Percentiles rank a stretch among this genome's conserved stretches.
These are phyloP conservation scores for Aplysina aerophoba DNA, from an alignment of 37 sponge, comb jelly and placozoan genomes.

Conservation along the genomic window DNA sequence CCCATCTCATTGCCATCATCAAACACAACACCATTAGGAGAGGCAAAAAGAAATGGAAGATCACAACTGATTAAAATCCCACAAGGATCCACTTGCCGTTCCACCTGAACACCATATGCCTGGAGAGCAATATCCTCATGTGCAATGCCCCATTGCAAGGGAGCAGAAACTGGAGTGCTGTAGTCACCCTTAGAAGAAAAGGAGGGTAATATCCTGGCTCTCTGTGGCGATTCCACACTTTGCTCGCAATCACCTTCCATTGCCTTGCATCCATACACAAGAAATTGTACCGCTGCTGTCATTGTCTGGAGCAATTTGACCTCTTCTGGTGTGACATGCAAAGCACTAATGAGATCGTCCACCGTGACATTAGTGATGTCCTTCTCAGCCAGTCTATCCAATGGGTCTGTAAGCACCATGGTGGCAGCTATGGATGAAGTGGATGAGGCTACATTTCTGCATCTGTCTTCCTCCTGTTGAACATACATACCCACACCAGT, in stretches of 20 bases:
- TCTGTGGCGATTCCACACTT: background rate
- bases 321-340: background rate
- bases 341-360: background rate
- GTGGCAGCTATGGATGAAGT: background rate
- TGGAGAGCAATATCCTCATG: background rate
- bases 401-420: background rate
- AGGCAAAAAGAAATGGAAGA: background rate
- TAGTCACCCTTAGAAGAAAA: background rate
- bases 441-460: background rate
- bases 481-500: background rate
- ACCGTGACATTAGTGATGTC: background rate
- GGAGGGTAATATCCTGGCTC: constrained; percentile 4
- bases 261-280: too few relatives aligned
- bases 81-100: background rate
- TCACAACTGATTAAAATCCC: background rate
- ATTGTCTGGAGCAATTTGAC: background rate
- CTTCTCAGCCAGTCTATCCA: background rate
- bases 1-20: background rate
- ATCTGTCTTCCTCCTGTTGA: constrained; percentile 2
- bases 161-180: background rate
- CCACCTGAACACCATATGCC: background rate
- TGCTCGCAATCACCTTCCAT: background rate
- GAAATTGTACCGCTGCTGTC: too few relatives aligned
- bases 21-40: background rate
- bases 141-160: constrained; percentile 4